Evolutionary conservation across 2,888 invertebrate genomes (phyloP).

Genomic region (Protophormia terraenovae): DNA sequence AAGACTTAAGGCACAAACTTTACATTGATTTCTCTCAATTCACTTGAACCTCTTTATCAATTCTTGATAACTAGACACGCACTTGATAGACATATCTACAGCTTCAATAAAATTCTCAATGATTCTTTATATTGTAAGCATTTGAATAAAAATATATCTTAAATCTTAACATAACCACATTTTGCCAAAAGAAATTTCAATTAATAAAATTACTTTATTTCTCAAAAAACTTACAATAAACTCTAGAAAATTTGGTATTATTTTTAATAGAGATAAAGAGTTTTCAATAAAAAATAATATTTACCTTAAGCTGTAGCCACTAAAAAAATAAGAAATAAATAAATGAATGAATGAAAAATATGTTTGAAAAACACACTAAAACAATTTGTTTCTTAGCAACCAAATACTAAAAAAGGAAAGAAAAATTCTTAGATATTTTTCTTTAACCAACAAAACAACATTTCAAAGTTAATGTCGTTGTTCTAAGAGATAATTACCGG

Average conservation of each 20-base stretch:
- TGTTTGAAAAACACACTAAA: not conserved
- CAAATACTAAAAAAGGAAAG: not conserved
- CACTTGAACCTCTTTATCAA: slow-evolving; percentile 13
- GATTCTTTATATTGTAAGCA: not conserved
- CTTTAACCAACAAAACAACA: slow-evolving; percentile 3
- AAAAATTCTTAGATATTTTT: not conserved
- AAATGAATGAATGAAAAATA: not conserved
- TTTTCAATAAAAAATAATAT: not conserved
- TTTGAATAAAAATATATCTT: not conserved
- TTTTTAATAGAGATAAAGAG: slow-evolving; percentile 1
- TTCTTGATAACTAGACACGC: slow-evolving; percentile 21
- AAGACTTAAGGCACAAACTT: slow-evolving; percentile 14
- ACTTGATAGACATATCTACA: not conserved
- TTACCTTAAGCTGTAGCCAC: not conserved
- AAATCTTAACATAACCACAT: not conserved
- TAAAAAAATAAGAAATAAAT: not conserved
- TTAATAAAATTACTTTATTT: slow-evolving; percentile 33
- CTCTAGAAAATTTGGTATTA: not conserved
- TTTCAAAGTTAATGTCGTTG: slow-evolving; percentile 60
- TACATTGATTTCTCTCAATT: not conserved
- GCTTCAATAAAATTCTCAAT: not conserved
- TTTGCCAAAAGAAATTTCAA: slow-evolving; percentile 35
- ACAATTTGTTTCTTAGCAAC: not conserved
- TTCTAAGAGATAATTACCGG: slow-evolving; percentile 53
- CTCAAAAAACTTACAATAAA: not conserved